phyloP scores from a whole-genome alignment of 1,140 invertebrate species.

The Papilio dardanus region DNA sequence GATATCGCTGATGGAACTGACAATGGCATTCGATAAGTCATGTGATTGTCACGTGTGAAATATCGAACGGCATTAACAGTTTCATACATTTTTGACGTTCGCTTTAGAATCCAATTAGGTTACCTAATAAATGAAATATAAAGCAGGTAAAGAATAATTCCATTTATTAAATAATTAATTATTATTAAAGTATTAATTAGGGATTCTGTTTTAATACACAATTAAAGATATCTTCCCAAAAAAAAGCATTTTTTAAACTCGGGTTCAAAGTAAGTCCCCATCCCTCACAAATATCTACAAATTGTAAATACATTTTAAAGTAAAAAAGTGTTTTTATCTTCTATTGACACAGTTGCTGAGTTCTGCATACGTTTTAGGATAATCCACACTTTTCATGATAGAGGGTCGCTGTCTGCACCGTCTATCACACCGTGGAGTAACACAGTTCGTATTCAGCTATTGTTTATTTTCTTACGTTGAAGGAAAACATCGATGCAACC shows the following conservation, averaged over 20 bases:
- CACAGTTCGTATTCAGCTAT: not conserved
- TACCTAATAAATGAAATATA: too few species aligned
- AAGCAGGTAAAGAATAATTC: too few species aligned
- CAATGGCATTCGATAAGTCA: too few species aligned
- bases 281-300: not conserved
- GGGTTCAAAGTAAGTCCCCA: not conserved
- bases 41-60: too few species aligned
- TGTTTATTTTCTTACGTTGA: not conserved
- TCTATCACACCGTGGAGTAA: conserved; percentile 39
- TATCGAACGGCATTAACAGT: too few species aligned
- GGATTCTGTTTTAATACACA: not conserved
- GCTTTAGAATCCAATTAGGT: too few species aligned
- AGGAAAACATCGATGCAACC: not conserved
- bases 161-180: not conserved
- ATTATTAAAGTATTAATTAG: too few species aligned
- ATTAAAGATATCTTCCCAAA: not conserved
- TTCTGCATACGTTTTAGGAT: conserved; percentile 42
- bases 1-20: too few species aligned
- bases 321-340: conserved; percentile 47
- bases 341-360: conserved; percentile 56
- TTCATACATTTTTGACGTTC: too few species aligned
- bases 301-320: conserved; percentile 31
- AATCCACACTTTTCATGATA: conserved; percentile 40
- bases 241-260: not conserved
- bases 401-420: conserved; percentile 8